Percentiles rank a stretch among this genome's conserved stretches.
Evolutionary conservation across 2,797 vertebrate genomes (phyloP).

Genomic region (Salmo trutta): DNA sequence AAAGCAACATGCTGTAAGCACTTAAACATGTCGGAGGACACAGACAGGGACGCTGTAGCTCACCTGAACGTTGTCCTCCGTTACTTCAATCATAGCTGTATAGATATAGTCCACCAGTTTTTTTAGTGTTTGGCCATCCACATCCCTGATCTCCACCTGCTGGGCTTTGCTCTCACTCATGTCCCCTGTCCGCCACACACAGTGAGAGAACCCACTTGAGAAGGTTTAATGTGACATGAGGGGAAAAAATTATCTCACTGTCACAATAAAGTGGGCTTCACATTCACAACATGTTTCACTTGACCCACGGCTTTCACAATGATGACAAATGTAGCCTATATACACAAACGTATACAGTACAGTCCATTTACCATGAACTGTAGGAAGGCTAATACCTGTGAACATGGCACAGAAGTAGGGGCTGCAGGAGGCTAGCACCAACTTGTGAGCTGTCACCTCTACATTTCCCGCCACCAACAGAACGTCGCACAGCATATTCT

Average conservation of each 20-base stretch:
- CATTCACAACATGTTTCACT: background rate
- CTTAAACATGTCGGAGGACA: background rate
- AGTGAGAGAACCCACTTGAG: background rate
- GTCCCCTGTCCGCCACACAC: constrained; percentile 76
- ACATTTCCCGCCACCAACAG: constrained; percentile 88
- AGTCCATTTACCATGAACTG: background rate
- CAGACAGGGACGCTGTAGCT: background rate
- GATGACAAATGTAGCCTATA: background rate
- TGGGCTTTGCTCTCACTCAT: constrained; percentile 97
- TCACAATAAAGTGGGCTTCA: background rate
- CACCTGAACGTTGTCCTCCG: constrained; percentile 96
- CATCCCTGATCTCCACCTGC: constrained; percentile 92
- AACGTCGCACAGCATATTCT: constrained; percentile 92
- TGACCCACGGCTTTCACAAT: background rate
- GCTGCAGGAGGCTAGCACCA: constrained; percentile 93
- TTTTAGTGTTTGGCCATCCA: constrained; percentile 91
- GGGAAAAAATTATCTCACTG: background rate
- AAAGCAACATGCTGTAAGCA: background rate
- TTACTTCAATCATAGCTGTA: constrained; percentile 93
- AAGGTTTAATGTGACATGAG: background rate
- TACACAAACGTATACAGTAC: background rate
- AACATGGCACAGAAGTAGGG: constrained; percentile 99
- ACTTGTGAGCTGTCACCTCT: constrained; percentile 90
- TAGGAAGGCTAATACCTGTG: constrained; percentile 82
- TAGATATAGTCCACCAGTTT: constrained; percentile 96